phyloP scores from a whole-genome alignment of 2,888 invertebrate species.

The Drosophila diplacantha region DNA sequence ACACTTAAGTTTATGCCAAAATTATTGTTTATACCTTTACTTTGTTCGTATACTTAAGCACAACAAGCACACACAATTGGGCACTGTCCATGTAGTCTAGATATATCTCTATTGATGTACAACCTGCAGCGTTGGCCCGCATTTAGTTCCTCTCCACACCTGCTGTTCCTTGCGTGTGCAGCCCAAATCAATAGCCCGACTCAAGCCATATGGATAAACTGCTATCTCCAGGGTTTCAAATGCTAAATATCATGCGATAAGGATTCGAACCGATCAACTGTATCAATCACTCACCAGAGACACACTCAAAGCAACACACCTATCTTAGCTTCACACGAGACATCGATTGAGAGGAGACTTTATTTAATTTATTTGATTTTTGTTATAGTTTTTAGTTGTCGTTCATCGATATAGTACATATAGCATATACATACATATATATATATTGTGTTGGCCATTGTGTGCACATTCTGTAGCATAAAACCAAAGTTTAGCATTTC shows the following conservation, averaged over 20 bases:
- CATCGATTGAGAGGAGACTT: constrained; percentile 42
- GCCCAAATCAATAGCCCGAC: constrained; percentile 39
- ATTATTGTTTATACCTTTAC: constrained; percentile 37
- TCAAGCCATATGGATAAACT: constrained; percentile 43
- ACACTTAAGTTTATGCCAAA: constrained; percentile 66
- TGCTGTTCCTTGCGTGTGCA: constrained; percentile 42
- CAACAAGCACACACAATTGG: constrained; percentile 43
- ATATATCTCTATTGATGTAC: constrained; percentile 39
- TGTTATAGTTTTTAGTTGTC: constrained; percentile 61
- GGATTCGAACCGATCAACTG: constrained; percentile 29
- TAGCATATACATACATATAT: constrained; percentile 26
- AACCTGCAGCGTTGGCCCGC: constrained; percentile 44
- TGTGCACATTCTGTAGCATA: constrained; percentile 71
- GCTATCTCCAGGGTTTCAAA: constrained; percentile 68
- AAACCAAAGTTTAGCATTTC: constrained; percentile 73
- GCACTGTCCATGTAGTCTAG: constrained; percentile 56
- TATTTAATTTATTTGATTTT: constrained; percentile 46
- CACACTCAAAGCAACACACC: constrained; percentile 22
- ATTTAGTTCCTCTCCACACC: constrained; percentile 57
- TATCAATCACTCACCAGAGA: constrained; percentile 21
- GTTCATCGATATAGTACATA: constrained; percentile 44
- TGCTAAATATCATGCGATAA: constrained; percentile 38
- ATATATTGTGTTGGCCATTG: constrained; percentile 65
- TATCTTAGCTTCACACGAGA: constrained; percentile 17
- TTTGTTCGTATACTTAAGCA: constrained; percentile 36